phyloP scores from a whole-genome alignment of 2,797 vertebrate genomes.

The Lepilemur ruficaudatus region DNA sequence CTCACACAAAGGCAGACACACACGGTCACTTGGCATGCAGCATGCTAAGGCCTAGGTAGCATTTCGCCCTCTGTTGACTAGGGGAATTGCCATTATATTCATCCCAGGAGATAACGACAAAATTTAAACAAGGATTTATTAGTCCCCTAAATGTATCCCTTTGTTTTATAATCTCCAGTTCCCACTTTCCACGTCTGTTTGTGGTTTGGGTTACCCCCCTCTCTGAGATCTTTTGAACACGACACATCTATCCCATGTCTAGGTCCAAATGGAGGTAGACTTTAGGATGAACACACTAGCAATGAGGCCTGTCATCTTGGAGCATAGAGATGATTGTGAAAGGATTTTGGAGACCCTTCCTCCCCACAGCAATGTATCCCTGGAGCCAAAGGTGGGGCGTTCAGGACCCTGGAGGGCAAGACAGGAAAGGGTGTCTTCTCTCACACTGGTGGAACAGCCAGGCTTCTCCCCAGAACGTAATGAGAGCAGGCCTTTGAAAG shows the following conservation, averaged over 20 bases:
- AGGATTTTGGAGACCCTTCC: not conserved
- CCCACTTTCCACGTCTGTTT: not conserved
- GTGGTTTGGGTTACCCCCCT: not conserved
- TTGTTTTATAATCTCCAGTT: not conserved
- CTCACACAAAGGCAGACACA: not conserved
- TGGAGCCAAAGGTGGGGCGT: not conserved
- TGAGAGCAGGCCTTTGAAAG: not conserved
- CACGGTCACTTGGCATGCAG: accelerated
- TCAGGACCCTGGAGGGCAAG: not conserved
- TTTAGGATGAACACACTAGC: not conserved
- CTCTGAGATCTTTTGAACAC: not conserved
- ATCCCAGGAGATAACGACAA: not conserved
- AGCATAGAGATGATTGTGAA: not conserved
- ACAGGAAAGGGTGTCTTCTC: not conserved
- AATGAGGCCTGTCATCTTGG: not conserved
- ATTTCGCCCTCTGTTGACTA: not conserved
- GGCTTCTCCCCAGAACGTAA: not conserved
- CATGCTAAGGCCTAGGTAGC: not conserved
- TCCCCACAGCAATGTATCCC: not conserved
- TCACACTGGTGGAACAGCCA: not conserved
- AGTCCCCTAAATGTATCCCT: not conserved
- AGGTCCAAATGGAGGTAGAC: not conserved
- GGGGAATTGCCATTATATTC: not conserved
- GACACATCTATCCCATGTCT: not conserved
- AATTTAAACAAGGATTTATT: not conserved